Evolutionary conservation across 1,140 invertebrate genomes (phyloP).

Genomic region (Drosophila auraria): DNA sequence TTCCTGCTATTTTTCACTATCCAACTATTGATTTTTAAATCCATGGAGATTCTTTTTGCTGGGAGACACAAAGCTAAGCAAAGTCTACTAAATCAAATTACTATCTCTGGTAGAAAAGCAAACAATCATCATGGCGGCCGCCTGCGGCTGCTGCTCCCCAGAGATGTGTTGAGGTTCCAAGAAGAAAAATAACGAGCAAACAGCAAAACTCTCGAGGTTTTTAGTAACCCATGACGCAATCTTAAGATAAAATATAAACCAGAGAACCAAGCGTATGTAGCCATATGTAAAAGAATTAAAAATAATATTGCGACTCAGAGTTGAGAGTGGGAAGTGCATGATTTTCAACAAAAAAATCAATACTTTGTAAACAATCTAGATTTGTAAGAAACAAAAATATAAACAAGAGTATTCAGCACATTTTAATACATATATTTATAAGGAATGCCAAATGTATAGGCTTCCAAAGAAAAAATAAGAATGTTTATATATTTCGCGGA

Average conservation of each 20-base stretch:
- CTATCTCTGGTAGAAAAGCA: slow-evolving; percentile 10
- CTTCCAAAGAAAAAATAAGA: background rate
- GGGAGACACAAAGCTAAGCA: background rate
- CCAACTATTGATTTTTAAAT: slow-evolving; percentile 4
- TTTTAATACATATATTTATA: background rate
- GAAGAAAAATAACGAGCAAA: background rate
- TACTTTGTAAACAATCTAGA: slow-evolving; percentile 2
- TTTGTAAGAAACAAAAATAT: background rate
- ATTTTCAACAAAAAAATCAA: no score
- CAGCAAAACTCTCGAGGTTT: background rate
- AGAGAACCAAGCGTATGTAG: background rate
- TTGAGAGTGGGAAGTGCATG: background rate
- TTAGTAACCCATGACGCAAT: slow-evolving; percentile 6
- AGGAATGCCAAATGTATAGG: background rate
- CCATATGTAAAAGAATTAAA: background rate
- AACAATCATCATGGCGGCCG: background rate
- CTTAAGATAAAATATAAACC: background rate
- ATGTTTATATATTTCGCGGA: background rate
- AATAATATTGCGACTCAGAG: background rate
- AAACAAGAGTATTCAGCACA: background rate
- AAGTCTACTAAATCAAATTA: slow-evolving; percentile 9
- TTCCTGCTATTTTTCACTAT: background rate
- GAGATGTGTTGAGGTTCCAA: background rate
- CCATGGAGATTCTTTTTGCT: background rate
- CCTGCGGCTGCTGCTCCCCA: background rate